Conservation (phyloP, 2,797 vertebrate species). For the Gymnocypris eckloni region DNA sequence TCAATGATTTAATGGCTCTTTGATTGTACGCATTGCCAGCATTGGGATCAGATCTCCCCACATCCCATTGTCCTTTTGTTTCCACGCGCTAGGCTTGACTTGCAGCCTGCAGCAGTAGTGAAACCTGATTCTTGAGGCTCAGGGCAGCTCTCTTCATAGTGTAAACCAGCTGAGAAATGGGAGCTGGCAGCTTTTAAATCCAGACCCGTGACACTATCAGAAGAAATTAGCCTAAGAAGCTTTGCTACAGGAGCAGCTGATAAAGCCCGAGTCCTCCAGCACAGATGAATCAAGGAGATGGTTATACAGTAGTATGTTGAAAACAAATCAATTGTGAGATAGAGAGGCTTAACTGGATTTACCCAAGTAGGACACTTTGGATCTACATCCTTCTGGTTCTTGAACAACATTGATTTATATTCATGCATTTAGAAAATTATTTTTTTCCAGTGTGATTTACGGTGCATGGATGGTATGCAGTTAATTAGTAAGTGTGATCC, state of each 20-base stretch:
- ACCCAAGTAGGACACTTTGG: background rate
- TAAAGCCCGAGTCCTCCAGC: conserved; percentile 21
- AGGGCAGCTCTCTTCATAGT: conserved; percentile 29
- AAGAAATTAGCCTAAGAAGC: conserved; percentile 47
- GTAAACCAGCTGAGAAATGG: conserved; percentile 50
- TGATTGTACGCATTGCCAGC: background rate
- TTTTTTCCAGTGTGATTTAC: background rate
- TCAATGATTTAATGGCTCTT: background rate
- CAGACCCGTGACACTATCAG: conserved; percentile 55
- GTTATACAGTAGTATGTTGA: conserved; percentile 18
- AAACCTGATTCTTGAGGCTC: conserved; percentile 53
- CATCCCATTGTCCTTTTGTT: conserved; percentile 31
- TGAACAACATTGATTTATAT: background rate
- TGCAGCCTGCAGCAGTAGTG: conserved; percentile 31
- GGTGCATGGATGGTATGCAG: background rate
- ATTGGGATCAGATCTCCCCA: background rate
- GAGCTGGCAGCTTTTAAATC: conserved; percentile 54
- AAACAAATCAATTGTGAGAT: background rate
- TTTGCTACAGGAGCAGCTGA: conserved; percentile 46
- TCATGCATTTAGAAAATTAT: background rate
- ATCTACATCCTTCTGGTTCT: background rate
- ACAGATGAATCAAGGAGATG: conserved; percentile 27
- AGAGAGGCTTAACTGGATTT: background rate
- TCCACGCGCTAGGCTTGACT: conserved; percentile 15
- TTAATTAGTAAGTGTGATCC: background rate